These are phyloP conservation scores for Chionoecetes opilio DNA, from an alignment of 1,140 invertebrate genomes.

Conservation along the genomic window DNA sequence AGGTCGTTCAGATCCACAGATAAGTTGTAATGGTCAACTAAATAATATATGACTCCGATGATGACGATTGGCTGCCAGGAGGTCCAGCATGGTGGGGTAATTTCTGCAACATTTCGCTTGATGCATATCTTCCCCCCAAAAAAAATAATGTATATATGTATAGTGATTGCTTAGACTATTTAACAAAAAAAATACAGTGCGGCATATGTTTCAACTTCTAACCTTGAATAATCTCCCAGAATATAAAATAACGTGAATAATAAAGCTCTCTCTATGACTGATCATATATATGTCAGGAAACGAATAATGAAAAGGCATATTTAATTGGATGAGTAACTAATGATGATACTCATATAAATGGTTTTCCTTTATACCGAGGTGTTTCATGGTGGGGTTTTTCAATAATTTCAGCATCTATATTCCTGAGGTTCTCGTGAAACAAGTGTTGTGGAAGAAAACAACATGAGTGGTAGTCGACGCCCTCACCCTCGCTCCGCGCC, in stretches of 20 bases:
- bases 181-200: no score
- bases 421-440: background rate
- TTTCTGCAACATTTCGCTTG: background rate
- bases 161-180: no score
- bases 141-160: no score
- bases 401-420: constrained; percentile 9
- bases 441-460: background rate
- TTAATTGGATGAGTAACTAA: constrained; percentile 22
- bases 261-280: background rate
- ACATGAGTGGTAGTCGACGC: background rate
- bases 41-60: background rate
- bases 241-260: background rate
- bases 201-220: background rate
- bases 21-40: background rate
- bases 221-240: background rate
- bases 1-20: constrained; percentile 17
- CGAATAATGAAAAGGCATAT: background rate
- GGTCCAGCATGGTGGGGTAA: background rate
- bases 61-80: background rate
- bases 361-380: background rate
- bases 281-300: constrained; percentile 2
- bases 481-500: background rate
- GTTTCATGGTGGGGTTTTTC: background rate
- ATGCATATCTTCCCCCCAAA: background rate
- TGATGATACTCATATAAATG: background rate